phyloP scores from a whole-genome alignment of 2,888 invertebrate genomes.

The Sepioteuthis lessoniana region DNA sequence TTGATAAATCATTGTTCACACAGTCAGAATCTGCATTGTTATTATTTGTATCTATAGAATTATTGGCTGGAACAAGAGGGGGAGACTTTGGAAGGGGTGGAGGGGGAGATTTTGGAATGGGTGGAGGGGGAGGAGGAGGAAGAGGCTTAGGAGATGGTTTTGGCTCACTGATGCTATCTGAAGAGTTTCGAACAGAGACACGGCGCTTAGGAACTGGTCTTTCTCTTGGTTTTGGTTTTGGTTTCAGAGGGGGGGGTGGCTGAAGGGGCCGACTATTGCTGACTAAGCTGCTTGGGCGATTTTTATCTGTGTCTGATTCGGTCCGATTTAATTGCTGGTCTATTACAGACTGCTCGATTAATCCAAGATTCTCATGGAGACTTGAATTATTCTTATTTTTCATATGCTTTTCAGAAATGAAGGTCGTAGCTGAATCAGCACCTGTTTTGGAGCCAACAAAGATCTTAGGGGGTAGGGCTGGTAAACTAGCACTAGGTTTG shows the following conservation, averaged over 20 bases:
- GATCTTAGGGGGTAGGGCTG: background rate
- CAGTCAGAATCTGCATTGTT: background rate
- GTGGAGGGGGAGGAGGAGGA: slow-evolving; percentile 59
- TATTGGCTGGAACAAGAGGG: background rate
- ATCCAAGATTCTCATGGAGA: background rate
- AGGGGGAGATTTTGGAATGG: slow-evolving; percentile 50
- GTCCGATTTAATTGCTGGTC: background rate
- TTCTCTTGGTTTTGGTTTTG: slow-evolving; percentile 39
- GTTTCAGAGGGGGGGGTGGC: slow-evolving; percentile 24
- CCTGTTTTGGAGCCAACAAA: background rate
- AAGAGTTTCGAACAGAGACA: background rate
- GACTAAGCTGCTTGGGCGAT: background rate
- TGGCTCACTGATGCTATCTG: slow-evolving; percentile 49
- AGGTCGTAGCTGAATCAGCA: background rate
- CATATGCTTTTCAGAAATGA: background rate
- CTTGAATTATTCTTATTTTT: background rate
- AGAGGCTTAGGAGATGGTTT: slow-evolving; percentile 65
- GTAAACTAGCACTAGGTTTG: background rate
- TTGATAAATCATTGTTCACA: background rate
- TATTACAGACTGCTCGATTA: background rate
- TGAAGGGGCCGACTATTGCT: background rate
- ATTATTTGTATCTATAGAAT: background rate
- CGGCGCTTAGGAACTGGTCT: slow-evolving; percentile 37
- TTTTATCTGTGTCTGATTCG: background rate
- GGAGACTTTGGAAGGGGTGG: slow-evolving; percentile 10